Conservation (phyloP, 2,113 vertebrate genomes). For the Cynopterus brachyotis region DNA sequence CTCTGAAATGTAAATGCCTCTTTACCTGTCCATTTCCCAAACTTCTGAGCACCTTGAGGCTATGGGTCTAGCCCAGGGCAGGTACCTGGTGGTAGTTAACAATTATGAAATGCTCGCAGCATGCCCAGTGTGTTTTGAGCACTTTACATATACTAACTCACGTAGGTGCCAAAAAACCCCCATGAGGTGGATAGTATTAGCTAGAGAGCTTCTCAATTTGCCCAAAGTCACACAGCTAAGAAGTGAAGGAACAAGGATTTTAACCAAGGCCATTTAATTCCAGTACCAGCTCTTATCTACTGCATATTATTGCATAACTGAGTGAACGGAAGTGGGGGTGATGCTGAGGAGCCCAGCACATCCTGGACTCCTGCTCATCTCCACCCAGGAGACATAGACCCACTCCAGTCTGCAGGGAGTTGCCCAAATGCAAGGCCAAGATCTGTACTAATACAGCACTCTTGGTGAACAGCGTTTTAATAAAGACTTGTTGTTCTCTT, state of each 20-base stretch:
- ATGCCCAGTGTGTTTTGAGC: not conserved
- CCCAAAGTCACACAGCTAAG: not conserved
- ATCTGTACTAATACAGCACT: not conserved
- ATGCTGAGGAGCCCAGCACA: not conserved
- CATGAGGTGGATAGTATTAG: not conserved
- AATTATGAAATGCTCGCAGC: not conserved
- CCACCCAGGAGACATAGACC: not conserved
- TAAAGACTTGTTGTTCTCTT: slow-evolving; percentile 65
- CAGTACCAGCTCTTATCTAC: not conserved
- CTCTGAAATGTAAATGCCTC: not conserved
- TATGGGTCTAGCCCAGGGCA: not conserved
- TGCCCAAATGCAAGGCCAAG: slow-evolving; percentile 11
- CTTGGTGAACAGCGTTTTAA: slow-evolving; percentile 47
- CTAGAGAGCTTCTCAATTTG: not conserved
- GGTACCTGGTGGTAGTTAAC: not conserved
- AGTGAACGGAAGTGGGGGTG: not conserved
- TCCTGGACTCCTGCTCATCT: not conserved
- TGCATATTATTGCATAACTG: not conserved
- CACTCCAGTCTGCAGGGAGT: not conserved
- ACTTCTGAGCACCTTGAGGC: not conserved
- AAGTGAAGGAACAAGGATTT: not conserved
- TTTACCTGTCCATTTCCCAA: not conserved
- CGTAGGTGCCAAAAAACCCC: not conserved
- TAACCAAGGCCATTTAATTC: not conserved
- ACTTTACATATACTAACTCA: not conserved